Base-by-base conservation (phyloP, 2,888 invertebrate species). In the Acleris holmiana region DNA sequence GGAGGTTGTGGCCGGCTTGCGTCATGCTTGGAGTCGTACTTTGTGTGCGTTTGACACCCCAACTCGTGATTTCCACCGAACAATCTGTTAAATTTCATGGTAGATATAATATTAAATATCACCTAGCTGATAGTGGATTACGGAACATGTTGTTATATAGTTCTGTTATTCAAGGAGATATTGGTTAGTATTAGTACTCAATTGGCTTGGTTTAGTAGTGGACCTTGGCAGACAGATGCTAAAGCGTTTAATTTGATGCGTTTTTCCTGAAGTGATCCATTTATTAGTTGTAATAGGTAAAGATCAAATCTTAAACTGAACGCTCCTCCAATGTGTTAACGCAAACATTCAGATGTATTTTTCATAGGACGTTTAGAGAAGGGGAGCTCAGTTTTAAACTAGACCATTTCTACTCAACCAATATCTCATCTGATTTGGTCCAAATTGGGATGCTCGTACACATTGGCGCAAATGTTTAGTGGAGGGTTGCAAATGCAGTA, bases 1-100 rank as follows among this genome's bases (percentile, higher is more conserved):
- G 80, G 79, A 84, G 83, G 83, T 86, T 83, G 84, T 82, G 78
- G 78, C 76, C 71, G 70, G 77, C 76, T 88, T 88, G 76, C 89
- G 89, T 88, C 88, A 86, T 86, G 77, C 82, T 76, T 75, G 73
- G 70, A 72, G 72, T 74, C 75, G 84, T 81, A 35, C 85, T 84
- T 85, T 84, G 85, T 77, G 76, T 76, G 76, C 66, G 65, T 68
- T 68, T 69, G 67, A 71, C 74, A 72, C 75, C 75, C 77, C 71
- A 72, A 77, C 76, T 71, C 70, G 73, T 68, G 67, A 62, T 65
- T 60, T 71, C 66, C 70, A 67, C 68, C 46, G 49, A 68, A 66
- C 71, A 72, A 71, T 71, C 66, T 66, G 18, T 7, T 49, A 53
- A n/a, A 35, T 41, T 23, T 58, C 44, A 29, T 40, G 25, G 19